These are phyloP conservation scores for Trachelus troglodyta DNA, from an alignment of 2,888 invertebrate genomes.

Conservation along the genomic window DNA sequence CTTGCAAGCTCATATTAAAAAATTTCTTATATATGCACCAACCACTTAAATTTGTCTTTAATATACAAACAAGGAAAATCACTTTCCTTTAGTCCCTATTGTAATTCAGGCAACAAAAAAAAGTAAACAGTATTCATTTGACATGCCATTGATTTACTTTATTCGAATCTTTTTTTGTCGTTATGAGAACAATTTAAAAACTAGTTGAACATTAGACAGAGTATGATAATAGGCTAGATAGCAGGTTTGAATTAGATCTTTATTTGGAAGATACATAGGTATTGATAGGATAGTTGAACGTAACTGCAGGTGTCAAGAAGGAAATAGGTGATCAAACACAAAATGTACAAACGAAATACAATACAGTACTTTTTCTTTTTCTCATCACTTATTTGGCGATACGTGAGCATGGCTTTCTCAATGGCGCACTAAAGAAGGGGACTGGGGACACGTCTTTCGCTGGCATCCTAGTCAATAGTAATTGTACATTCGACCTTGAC, in stretches of 20 bases:
- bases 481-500: constrained; percentile 46
- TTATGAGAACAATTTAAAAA: constrained; percentile 44
- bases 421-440: not conserved
- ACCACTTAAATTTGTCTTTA: not conserved
- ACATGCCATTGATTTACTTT: constrained; percentile 18
- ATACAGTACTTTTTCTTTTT: constrained; percentile 38
- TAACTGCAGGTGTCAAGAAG: constrained; percentile 45
- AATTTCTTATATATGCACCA: not conserved
- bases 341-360: constrained; percentile 62
- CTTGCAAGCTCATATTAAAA: not conserved
- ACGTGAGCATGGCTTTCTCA: constrained; percentile 26
- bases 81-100: not conserved
- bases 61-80: not conserved
- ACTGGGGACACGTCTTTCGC: not conserved
- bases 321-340: constrained; percentile 46
- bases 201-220: constrained; percentile 35
- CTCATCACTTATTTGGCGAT: constrained; percentile 39
- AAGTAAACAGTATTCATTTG: not conserved
- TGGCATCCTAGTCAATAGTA: constrained; percentile 20
- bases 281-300: constrained; percentile 47
- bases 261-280: constrained; percentile 62
- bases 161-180: constrained; percentile 35
- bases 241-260: constrained; percentile 52
- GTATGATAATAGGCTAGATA: constrained; percentile 40
- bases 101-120: not conserved